Evolutionary conservation across 1,140 invertebrate genomes (phyloP), one percentile per base, ranked within the genome.

Genomic region (Drosophila repleta): DNA sequence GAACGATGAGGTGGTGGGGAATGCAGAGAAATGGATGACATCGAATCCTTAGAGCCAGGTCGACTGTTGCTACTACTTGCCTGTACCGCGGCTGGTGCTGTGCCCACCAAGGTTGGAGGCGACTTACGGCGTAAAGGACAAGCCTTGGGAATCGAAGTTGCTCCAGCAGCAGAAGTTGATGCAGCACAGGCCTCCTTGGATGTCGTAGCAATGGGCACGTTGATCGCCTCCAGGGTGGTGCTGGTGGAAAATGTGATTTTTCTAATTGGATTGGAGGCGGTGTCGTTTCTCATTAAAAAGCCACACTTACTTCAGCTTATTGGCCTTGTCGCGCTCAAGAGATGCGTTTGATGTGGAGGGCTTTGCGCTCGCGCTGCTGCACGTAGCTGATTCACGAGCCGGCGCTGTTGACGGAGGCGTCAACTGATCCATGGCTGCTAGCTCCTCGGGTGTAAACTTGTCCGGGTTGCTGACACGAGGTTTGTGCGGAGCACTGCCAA

Each of bases 211-310:
- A 56, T 17, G 20, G 61, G 53, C 21, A 66, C 58, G 7, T 45
- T 64, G 1, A 58, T 17, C 3, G 74, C 69, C 55, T 77, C 76
- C 53, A 80, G 8, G 10, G 77, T 88, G 51, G 66, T 76, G 60
- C 90, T 90, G 74, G 69, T 76, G 57, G 90, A 90, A 49, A 90
- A 90, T 21, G 90, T 81, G 52, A 90, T 90, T 90, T 90, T 90
- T 57, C 90, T 90, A 79, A 76, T 80, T 60, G 80, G 55, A 56
- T 41, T 63, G 58, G 48, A 75, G 53, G 24, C 69, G 37, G 24
- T 21, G 8, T 10, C 26, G 24, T 29, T 8, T 3, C 7, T 29
- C 2, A 1, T 26, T 3, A n/a, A 5, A 6, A 15, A 26, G 48
- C 4, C 24, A 6, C 17, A 76, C 78, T 79, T 77, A 90, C 85